Evolutionary conservation across 2,113 vertebrate genomes (phyloP).

Genomic region (Bambusicola thoracicus): DNA sequence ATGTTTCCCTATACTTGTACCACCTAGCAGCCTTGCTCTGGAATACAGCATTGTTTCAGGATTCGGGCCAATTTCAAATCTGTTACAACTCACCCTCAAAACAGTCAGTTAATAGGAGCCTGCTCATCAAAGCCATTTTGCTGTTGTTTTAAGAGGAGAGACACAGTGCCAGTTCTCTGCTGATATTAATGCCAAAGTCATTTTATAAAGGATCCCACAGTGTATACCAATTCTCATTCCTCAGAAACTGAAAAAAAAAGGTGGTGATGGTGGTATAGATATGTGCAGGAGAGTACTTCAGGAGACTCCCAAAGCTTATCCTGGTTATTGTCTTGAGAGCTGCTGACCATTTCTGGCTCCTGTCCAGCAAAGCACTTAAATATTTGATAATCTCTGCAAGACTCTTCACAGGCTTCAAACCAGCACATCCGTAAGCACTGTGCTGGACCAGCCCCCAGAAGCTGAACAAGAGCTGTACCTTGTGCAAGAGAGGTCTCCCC

Average conservation of each 20-base stretch:
- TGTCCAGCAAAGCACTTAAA: constrained; percentile 40
- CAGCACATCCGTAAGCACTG: background rate
- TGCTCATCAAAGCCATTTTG: background rate
- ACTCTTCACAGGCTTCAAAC: background rate
- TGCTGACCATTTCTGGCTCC: constrained; percentile 16
- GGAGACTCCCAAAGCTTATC: constrained; percentile 13
- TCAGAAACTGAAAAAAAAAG: background rate
- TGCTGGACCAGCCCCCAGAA: background rate
- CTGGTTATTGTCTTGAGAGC: background rate
- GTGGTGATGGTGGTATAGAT: background rate
- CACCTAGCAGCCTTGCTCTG: background rate
- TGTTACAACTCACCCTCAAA: background rate
- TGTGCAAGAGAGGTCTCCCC: background rate
- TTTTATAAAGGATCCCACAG: background rate
- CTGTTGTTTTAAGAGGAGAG: background rate
- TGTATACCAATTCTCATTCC: background rate
- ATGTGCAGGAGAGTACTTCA: background rate
- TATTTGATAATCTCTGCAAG: constrained; percentile 11
- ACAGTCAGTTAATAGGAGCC: background rate
- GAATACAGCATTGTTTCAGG: background rate
- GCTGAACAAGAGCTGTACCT: background rate
- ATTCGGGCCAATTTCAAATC: background rate
- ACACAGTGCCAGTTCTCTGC: background rate
- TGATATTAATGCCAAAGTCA: background rate
- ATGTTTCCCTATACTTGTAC: background rate